Evolutionary conservation across 2,888 invertebrate species (phyloP), one percentile per base, ranked within the genome.

Genomic region (Geophilus truncorum): DNA sequence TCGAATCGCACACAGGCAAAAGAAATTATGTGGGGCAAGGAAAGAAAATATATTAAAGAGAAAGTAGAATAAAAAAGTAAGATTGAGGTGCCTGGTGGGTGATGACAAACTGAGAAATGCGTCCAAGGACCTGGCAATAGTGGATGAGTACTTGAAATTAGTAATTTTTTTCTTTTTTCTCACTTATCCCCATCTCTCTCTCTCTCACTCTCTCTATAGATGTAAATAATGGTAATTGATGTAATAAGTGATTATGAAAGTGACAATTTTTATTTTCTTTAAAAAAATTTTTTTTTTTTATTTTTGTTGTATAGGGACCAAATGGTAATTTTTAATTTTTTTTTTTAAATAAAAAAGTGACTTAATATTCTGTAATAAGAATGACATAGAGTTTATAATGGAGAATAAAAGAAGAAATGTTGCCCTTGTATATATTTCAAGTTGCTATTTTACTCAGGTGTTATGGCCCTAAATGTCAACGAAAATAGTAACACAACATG

Each of bases 71-170:
- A n/a, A n/a, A n/a, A n/a, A n/a, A n/a, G n/a, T n/a, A n/a, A n/a
- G 23, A 18, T 23, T 23, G 57, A 21, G 57, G 57, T 57, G 57
- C 21, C 57, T 57, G 57, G 57, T 57, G 57, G n/a, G 57, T 18
- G 57, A 57, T 57, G 57, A 57, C 57, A 57, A 57, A 57, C 57
- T 57, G 57, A 57, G 57, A 57, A 57, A 57, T 57, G 57, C 57
- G 57, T 57, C 57, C 57, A 57, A 57, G 57, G 57, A 57, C 57
- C 57, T 21, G 57, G 21, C 18, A 23, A 57, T 21, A 57, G 57
- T 57, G 57, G 57, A 57, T 57, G 57, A 57, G 57, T 57, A 57
- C 23, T 57, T 57, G 57, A 57, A 57, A 57, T 57, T 57, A 57
- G 57, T 57, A 57, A 57, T 57, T 57, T 57, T 57, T 57, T 57